Evolutionary conservation across 1,140 invertebrate species (phyloP), one percentile per base, ranked within the genome.

Genomic region (Muscidifurax raptorellus): DNA sequence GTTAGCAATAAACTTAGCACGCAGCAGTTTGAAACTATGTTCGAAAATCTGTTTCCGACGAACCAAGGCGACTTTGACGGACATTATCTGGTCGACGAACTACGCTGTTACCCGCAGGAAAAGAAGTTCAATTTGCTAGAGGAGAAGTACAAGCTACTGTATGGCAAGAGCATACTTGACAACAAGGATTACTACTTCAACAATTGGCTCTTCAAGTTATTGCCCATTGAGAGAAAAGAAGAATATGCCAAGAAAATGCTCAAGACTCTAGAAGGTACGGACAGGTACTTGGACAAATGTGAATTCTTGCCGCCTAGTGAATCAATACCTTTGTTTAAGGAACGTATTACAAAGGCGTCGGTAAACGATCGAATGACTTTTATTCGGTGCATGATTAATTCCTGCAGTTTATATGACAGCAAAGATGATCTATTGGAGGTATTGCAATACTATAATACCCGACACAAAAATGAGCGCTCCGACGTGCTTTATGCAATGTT

Each of bases 391-490:
- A 84, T 92, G 84, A 87, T 93, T 6, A 87, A 83, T 18, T 85
- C 71, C 12, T 93, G 91, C 47, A 87, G 81, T 10, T 74, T 92
- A 0, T 92, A 92, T 36, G 30, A 89, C 0, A 88, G 90, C 52
- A 67, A 89, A 3, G 9, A 86, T 5, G 85, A 87, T 7, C 80
- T 93, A 1, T 44, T 88, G 2, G 18, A 89, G 3, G 84, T 88
- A 0, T 25, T 93, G 0, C 44, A 86, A 4, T 92, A 91, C 44
- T 27, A 90, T 1, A 67, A 71, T 18, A 71, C 72, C 0, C 89
- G 86, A 22, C 90, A 91, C 32, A 90, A 84, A 30, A 92, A 92
- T 44, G 92, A 92, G 67, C 82, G 86, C 10, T 0, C 6, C 0
- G 64, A 32, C 15, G 22, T 89, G 2, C 67, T 86, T 2, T 2